These are phyloP conservation scores for Cancer borealis DNA, from an alignment of 2,888 invertebrate genomes.

Conservation along the genomic window DNA sequence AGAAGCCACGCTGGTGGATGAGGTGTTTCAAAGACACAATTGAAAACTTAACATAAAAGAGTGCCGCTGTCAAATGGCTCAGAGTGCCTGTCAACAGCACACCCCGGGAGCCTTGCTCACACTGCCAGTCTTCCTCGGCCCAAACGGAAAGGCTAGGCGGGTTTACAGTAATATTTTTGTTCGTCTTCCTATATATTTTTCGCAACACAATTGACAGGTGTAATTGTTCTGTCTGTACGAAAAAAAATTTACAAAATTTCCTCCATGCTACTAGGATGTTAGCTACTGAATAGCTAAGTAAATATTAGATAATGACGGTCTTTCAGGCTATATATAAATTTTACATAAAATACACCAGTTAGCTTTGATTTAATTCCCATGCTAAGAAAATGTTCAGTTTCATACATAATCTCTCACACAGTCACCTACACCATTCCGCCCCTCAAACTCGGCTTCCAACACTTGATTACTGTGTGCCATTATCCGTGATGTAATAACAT, in stretches of 20 bases:
- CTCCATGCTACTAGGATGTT: not conserved
- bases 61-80: slow-evolving; percentile 11
- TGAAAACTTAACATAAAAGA: not conserved
- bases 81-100: not conserved
- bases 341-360: not conserved
- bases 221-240: too few relatives aligned
- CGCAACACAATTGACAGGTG: too few relatives aligned
- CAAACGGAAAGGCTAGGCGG: not conserved
- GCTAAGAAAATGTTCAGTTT: not conserved
- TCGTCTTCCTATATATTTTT: not conserved
- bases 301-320: not conserved
- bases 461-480: not conserved
- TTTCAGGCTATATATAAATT: not conserved
- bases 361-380: not conserved
- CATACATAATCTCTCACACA: not conserved
- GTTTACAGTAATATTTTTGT: not conserved
- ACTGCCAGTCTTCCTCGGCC: not conserved
- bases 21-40: not conserved
- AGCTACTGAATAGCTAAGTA: not conserved
- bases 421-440: not conserved
- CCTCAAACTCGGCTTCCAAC: not conserved
- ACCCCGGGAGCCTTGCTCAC: not conserved
- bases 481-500: not conserved
- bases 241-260: too few relatives aligned
- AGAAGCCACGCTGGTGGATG: not conserved